phyloP scores from a whole-genome alignment of 2,797 vertebrate species.

The Sebastes jordani region DNA sequence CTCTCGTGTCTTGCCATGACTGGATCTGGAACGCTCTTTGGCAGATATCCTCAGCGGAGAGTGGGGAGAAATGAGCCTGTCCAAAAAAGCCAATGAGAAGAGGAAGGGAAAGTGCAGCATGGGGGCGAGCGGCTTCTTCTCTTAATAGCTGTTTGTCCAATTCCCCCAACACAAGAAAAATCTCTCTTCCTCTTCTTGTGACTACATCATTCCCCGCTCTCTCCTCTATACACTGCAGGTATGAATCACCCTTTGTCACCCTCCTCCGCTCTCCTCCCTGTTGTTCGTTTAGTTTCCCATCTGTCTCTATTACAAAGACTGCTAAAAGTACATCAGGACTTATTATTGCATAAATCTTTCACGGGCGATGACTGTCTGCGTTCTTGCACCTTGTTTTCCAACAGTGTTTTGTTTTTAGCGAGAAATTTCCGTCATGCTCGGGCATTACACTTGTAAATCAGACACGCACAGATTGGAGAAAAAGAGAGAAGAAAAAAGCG shows the following conservation, averaged over 20 bases:
- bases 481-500: conserved; percentile 10
- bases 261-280: conserved; percentile 57
- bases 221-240: conserved; percentile 53
- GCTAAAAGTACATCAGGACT: conserved; percentile 70
- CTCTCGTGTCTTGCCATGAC: conserved; percentile 44
- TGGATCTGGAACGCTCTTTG: conserved; percentile 50
- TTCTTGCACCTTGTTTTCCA: conserved; percentile 31
- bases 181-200: conserved; percentile 58
- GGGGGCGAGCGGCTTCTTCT: conserved; percentile 40
- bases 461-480: conserved; percentile 22
- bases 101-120: conserved; percentile 29
- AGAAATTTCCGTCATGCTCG: conserved; percentile 37
- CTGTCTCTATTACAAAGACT: conserved; percentile 71
- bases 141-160: conserved; percentile 67
- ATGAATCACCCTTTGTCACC: conserved; percentile 76
- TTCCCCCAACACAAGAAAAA: conserved; percentile 54
- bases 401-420: conserved; percentile 51
- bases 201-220: conserved; percentile 69
- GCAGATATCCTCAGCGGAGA: conserved; percentile 57
- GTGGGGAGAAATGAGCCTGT: conserved; percentile 59
- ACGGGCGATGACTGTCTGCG: conserved; percentile 20
- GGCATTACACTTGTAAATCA: conserved; percentile 65
- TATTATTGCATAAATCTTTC: conserved; percentile 64
- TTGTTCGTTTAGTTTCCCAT: conserved; percentile 65
- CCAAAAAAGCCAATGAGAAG: conserved; percentile 45